Percentiles rank a stretch among this genome's conserved stretches.
These are phyloP conservation scores for Subacronicta megacephala DNA, from an alignment of 2,888 invertebrate species.

Conservation along the genomic window DNA sequence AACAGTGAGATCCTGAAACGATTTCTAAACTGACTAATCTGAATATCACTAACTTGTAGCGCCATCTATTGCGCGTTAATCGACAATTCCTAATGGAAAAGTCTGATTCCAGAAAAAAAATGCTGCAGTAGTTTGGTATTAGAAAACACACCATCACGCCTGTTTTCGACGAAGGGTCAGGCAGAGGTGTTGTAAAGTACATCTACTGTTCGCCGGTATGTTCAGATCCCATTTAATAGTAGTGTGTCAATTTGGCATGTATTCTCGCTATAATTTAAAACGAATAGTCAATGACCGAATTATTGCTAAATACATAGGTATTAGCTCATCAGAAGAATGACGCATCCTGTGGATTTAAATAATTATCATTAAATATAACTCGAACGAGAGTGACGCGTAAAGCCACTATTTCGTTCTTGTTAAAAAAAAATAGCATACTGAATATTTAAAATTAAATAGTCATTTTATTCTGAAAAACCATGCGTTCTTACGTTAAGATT, in stretches of 20 bases:
- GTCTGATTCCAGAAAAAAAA: no score
- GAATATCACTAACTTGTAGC: slow-evolving; percentile 1
- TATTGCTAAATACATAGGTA: slow-evolving; percentile 18
- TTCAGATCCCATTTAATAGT: no score
- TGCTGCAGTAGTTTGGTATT: no score
- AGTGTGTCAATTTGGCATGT: background rate
- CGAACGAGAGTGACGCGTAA: background rate
- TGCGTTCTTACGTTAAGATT: no score
- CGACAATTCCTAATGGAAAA: no score
- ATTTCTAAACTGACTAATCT: no score
- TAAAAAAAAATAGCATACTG: slow-evolving; percentile 8
- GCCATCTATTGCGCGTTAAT: slow-evolving; percentile 30
- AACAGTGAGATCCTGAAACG: no score
- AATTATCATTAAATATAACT: slow-evolving; percentile 14
- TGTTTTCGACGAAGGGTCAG: no score
- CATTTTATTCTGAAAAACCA: slow-evolving; percentile 14
- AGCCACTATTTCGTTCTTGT: background rate
- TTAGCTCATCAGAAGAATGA: slow-evolving; percentile 16
- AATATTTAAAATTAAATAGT: background rate
- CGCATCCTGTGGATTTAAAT: slow-evolving; percentile 19
- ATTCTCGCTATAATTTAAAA: no score
- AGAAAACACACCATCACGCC: no score
- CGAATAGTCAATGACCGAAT: slow-evolving; percentile 35
- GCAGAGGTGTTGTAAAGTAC: no score
- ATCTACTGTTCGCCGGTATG: no score